A percentile compares a stretch with the other conserved stretches of the same genome.
Evolutionary conservation across 2,797 vertebrate species (phyloP).

Genomic region (Coranthus polyacanthus): DNA sequence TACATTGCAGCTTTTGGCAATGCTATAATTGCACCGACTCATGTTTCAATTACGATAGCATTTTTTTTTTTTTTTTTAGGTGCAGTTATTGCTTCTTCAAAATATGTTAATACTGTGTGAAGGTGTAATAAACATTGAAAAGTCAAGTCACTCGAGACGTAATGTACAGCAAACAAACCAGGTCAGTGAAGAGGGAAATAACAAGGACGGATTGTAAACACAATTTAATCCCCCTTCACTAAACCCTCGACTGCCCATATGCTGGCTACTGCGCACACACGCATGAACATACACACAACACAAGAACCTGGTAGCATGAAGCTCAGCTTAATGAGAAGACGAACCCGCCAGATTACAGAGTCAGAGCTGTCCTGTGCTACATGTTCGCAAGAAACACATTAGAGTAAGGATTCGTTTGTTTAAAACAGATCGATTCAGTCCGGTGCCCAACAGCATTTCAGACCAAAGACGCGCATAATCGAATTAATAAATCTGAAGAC

Average conservation of each 20-base stretch:
- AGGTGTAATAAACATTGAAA: background rate
- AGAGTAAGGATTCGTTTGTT: background rate
- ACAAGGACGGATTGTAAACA: slow-evolving; percentile 34
- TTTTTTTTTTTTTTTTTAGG: too few species aligned
- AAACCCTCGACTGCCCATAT: slow-evolving; percentile 58
- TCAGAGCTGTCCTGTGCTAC: slow-evolving; percentile 15
- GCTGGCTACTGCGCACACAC: slow-evolving; percentile 30
- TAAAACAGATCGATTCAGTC: background rate
- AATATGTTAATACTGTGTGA: background rate
- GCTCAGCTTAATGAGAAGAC: slow-evolving; percentile 38
- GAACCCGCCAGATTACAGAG: slow-evolving; percentile 33
- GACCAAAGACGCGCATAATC: background rate
- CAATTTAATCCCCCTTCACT: slow-evolving; percentile 43
- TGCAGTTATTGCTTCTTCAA: background rate
- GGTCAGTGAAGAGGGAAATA: slow-evolving; percentile 32
- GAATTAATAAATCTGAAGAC: background rate
- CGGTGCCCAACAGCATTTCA: background rate
- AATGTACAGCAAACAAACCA: slow-evolving; percentile 2
- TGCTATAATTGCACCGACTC: too few species aligned
- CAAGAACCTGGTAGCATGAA: slow-evolving; percentile 12
- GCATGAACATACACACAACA: slow-evolving; percentile 35
- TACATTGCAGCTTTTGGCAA: too few species aligned
- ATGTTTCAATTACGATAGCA: too few species aligned
- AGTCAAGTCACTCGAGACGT: background rate
- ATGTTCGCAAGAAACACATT: slow-evolving; percentile 3